Evolutionary conservation across 2,888 invertebrate species (phyloP), one percentile per base, ranked within the genome.

Genomic region (Hymenopus coronatus): DNA sequence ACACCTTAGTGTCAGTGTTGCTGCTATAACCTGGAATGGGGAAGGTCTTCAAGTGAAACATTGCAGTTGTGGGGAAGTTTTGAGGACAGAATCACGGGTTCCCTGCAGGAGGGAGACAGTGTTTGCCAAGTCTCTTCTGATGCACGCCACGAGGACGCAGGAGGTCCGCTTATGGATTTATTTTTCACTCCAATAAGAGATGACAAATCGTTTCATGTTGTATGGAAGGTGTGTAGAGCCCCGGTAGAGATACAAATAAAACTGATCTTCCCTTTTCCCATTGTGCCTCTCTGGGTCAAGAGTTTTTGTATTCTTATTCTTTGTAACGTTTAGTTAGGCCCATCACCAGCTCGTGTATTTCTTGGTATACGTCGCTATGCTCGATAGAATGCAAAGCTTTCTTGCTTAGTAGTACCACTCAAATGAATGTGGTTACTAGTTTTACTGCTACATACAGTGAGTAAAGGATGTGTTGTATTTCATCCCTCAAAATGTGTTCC

Each of bases 191-290:
- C 84, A 88, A 88, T 88, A 84, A 28, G 85, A 88, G 85, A 88
- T 84, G 88, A 88, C 88, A 88, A 88, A 88, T 88, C 88, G 84
- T 84, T 84, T 87, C 82, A 82, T 87, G 87, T 82, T 87, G 40
- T 20, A 70, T 27, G 46, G 27, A 54, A 85, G 46, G 54, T 85
- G 85, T 85, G n/a, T 54, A 2, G 54, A n/a, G 85, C n/a, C 30
- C 85, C 54, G 15, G 54, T 25, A 20, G 54, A 15, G 54, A 70
- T 70, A 25, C 54, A 70, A 70, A 70, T 70, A 70, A 70, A 70
- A 70, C 54, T 70, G 20, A 70, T 70, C 54, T 70, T 70, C 20
- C 54, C 25, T 70, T 70, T 20, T 25, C 54, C 54, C 20, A 70
- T 70, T 70, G 20, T 70, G 25, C 54, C 1, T 70, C 54, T 20